A percentile compares a stretch with the other conserved stretches of the same genome.
Evolutionary conservation across 2,888 invertebrate genomes (phyloP).

Genomic region (Phengaris arion): DNA sequence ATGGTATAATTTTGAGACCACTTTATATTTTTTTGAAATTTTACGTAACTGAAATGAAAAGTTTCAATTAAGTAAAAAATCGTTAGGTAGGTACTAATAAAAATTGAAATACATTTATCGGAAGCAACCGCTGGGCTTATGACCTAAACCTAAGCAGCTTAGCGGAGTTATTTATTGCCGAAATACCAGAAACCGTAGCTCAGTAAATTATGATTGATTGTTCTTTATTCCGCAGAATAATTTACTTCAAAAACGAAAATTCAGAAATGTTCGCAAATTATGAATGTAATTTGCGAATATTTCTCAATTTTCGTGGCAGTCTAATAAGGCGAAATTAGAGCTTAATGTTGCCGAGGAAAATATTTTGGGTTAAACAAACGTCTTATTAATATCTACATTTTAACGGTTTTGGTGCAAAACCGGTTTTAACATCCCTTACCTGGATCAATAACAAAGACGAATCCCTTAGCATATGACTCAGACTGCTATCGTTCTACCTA

Average conservation of each 20-base stretch:
- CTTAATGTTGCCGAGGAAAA: neutral
- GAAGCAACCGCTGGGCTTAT: conserved; percentile 11
- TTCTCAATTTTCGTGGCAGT: neutral
- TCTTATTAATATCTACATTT: too few relatives aligned
- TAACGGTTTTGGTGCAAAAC: too few relatives aligned
- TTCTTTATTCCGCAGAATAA: conserved; percentile 9
- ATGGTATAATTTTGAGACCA: too few relatives aligned
- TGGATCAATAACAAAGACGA: too few relatives aligned
- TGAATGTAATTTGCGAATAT: neutral
- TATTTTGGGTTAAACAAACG: too few relatives aligned
- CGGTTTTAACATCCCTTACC: too few relatives aligned
- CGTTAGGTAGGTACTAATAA: neutral
- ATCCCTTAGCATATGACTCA: too few relatives aligned
- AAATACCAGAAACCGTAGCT: conserved; percentile 10
- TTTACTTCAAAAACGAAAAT: neutral
- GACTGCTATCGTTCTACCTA: neutral
- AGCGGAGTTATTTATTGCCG: conserved; percentile 22
- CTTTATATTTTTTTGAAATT: too few relatives aligned
- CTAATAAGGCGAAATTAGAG: neutral
- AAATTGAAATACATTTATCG: conserved; percentile 30
- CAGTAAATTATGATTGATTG: conserved; percentile 13
- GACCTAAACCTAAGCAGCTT: conserved; percentile 19
- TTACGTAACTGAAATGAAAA: neutral
- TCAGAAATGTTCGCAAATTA: too few relatives aligned
- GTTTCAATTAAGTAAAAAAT: neutral